Base-by-base conservation (phyloP, 2,113 vertebrate species). In the Macrotus californicus region DNA sequence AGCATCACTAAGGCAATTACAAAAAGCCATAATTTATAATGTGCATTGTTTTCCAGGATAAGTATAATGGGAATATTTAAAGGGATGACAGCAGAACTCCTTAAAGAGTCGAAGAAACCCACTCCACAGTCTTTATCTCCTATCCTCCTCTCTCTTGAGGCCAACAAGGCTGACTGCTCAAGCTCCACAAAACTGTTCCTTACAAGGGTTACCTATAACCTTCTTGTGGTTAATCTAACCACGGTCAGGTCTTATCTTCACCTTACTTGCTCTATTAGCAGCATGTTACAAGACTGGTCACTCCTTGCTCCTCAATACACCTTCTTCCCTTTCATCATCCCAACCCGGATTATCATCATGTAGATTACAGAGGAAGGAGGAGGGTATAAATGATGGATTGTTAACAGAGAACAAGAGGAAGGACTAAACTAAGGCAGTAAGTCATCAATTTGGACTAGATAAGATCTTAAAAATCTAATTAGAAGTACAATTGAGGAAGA, bases 1-100 rank as follows among this genome's bases (percentile, higher is more conserved):
- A 93, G 99, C 99, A n/a, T 99, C 99, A 93, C 99, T 99, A 75
- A 43, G 96, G 95, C 48, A 93, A 96, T 6, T 1, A 94, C 61
- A 86, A 97, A 97, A 24, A 97, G 72, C 19, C 95, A 5, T 4
- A 73, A 93, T 48, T 90, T 6, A 82, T 3, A 26, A 48, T 16
- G 7, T 93, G 61, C 50, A 90, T 29, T 59, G 46, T 11, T 72
- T 69, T 70, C 39, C 54, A 67, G n/a, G 83, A 13, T 43, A 87
- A 72, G 16, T 48, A 2, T 2, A 67, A 41, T 24, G 50, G 54
- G 59, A 91, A 80, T 56, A 95, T 15, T 43, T 61, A 88, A 79
- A 54, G 39, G 15, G 39, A 92, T 46, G 76, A 73, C 43, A 67
- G 41, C n/a, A 31, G 77, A 88, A 46, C 19, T 72, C 66, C 75